Evolutionary conservation across 2,888 invertebrate species (phyloP), one percentile per base, ranked within the genome.

Genomic region (Tenthredo distinguenda): DNA sequence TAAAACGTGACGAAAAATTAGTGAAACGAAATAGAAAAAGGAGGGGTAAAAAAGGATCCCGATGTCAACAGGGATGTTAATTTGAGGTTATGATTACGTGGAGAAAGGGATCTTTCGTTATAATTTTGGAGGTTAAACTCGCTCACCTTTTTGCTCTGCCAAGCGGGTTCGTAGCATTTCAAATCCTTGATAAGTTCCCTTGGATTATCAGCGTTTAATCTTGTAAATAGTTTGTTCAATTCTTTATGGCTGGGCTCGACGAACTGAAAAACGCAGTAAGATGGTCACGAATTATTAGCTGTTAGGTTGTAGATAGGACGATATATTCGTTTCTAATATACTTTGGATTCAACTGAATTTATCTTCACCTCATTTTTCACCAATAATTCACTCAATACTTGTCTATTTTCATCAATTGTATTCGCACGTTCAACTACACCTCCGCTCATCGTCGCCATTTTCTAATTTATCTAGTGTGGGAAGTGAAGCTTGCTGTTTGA

Each of bases 161-260:
- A 87, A 15, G 34, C n/a, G 10, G 71, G 58, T 4, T 68, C 26
- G 12, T 85, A 84, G 10, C 55, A 81, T 79, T 86, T 86, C 40
- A 71, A 86, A 83, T 87, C 87, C 40, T 71, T 87, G 40, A 79
- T 79, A 43, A 83, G 18, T 72, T 87, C 87, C 26, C 84, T 65
- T 9, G 87, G 87, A 77, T 88, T 89, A 18, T 89, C 86, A 0
- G 88, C 87, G 71, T 92, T 92, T 18, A 92, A 88, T 76, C 89
- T 89, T 10, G 79, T 86, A 79, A 92, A 91, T 40, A 92, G 86
- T 84, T 88, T 89, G 55, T 85, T 87, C n/a, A 90, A 87, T 21
- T 92, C 91, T 34, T 89, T 88, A 15, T 87, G 86, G 50, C 81
- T 88, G 74, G 88, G 88, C 10, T 82, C 62, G 31, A 91, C 89